Evolutionary conservation across 2,888 invertebrate genomes (phyloP), one percentile per base, ranked within the genome.

Genomic region (Eilema sororculum): DNA sequence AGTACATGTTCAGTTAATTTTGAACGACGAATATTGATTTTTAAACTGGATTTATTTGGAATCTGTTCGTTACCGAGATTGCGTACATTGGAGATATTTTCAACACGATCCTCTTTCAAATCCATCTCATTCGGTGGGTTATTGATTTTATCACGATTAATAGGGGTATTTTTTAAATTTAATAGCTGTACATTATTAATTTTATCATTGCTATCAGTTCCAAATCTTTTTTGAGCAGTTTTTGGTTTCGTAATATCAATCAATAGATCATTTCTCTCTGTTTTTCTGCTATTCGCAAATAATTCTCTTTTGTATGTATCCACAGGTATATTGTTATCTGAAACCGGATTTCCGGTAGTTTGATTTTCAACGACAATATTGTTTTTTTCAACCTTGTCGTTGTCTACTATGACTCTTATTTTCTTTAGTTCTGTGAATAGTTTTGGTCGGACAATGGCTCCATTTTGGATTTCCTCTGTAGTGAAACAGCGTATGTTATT

Each of bases 381-480:
- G 0, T 9, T 28, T 3, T 59, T 33, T 52, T 52, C 52, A 52
- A 52, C n/a, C 4, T 64, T 59, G 22, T 74, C 67, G 8, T 59
- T 66, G 0, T 25, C 16, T 0, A 56, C 22, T 1, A 16, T 57
- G 0, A 25, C 28, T 62, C 72, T 72, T 16, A 64, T 28, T 12
- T 71, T 71, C 58, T 71, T 74, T 1, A 67, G 22, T 0, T 73
- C 66, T 10, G 64, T 9, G 3, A 58, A 57, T n/a, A 20, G 64
- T 73, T 41, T 73, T 33, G 63, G 79, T 24, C 64, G 73, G 4
- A 75, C 76, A 1, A 67, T 30, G 4, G 66, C 65, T 61, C 77
- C 77, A 65, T 84, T 70, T 84, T 86, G 87, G 5, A 90, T 78
- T 37, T 86, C 78, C 4, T 85, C 72, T 8, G 82, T 20, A 37